Conservation (phyloP, 2,797 vertebrate species). For the Odontamblyopus rebecca region DNA sequence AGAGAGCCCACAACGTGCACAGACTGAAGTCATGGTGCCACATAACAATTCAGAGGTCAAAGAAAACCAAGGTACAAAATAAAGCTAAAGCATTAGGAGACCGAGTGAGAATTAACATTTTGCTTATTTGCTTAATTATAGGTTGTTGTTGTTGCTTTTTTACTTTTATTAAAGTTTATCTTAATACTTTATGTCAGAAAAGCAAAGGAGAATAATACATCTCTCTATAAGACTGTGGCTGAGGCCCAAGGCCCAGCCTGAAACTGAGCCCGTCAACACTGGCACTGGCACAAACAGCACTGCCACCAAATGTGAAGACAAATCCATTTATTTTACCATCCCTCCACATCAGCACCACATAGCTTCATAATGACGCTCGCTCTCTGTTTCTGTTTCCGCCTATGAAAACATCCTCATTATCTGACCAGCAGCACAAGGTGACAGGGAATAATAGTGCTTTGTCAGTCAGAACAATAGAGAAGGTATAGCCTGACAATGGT, state of each 20-base stretch:
- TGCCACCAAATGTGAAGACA: conserved; percentile 46
- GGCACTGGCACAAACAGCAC: conserved; percentile 64
- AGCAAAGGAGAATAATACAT: neutral
- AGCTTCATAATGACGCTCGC: conserved; percentile 45
- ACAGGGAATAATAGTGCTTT: conserved; percentile 77
- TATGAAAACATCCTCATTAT: conserved; percentile 66
- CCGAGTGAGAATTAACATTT: too few species aligned
- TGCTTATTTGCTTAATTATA: too few species aligned
- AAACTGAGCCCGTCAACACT: conserved; percentile 62
- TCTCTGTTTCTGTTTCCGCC: conserved; percentile 32
- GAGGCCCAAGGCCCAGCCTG: conserved; percentile 56
- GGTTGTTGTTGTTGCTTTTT: too few species aligned
- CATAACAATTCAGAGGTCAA: conserved; percentile 50
- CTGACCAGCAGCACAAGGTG: conserved; percentile 71
- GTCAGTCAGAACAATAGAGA: conserved; percentile 62
- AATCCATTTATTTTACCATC: conserved; percentile 59
- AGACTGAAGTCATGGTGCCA: conserved; percentile 45
- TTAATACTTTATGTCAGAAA: too few species aligned
- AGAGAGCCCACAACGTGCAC: conserved; percentile 54
- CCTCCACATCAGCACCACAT: conserved; percentile 35
- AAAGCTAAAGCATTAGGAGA: conserved; percentile 6
- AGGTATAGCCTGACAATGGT: conserved; percentile 75
- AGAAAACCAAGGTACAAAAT: conserved; percentile 38
- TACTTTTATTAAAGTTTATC: too few species aligned
- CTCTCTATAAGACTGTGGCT: conserved; percentile 65